Base-by-base conservation (phyloP, 2,888 invertebrate species). In the Lysandra coridon region DNA sequence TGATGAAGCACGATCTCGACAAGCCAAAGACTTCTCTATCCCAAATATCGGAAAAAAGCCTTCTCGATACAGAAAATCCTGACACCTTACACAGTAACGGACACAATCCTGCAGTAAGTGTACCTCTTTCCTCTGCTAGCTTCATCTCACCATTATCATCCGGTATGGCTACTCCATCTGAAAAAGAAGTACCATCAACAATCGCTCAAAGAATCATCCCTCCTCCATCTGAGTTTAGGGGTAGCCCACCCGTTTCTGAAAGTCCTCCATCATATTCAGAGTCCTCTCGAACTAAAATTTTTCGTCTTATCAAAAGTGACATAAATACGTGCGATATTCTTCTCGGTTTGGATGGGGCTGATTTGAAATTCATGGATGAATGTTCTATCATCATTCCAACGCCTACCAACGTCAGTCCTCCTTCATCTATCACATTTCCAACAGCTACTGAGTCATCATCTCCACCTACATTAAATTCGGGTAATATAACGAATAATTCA, bases 281-380 rank as follows among this genome's bases (percentile, higher is more conserved):
- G 84, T 95, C 95, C 83, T 95, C 94, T 82, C 91, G 95, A 82
- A 95, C 95, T 78, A 92, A 92, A 86, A 95, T 95, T 82, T 91
- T 96, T 79, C 89, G 90, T 83, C 92, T 95, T 75, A 91, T 95
- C n/a, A 95, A 95, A 86, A 95, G 95, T 79, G 93, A 95, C 81
- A 95, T 95, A 79, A 94, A 95, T 78, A 96, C 96, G 62, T 98
- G 96, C 86, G 98, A 98, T 88, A 95, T 97, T 81, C 93, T 98
- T 81, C 95, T 96, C 33, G 97, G 97, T 78, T 95, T 98, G 90
- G 98, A 98, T 87, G 97, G 97, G 81, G 97, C 97, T n/a, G 98
- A 98, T 90, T 92, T 98, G 79, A 96, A 97, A 76, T 98, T 96
- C 89, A 98, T 98, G 98, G 98, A 98, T 88, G 98, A 98, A 88